Evolutionary conservation across 2,113 vertebrate species (phyloP).

Genomic region (Onychostoma macrolepis): DNA sequence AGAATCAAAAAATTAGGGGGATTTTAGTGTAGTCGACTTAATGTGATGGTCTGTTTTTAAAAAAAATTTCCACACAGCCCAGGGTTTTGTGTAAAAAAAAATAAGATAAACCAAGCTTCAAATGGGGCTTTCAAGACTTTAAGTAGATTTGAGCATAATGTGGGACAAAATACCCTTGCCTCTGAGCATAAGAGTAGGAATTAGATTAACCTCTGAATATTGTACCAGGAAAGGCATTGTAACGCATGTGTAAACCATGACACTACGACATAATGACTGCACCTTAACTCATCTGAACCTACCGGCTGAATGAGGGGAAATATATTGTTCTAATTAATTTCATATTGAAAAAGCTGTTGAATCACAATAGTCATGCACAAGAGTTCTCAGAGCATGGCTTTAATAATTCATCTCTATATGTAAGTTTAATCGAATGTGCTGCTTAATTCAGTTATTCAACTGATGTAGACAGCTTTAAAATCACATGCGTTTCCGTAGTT

Average conservation of each 20-base stretch:
- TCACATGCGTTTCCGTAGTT: constrained; percentile 56
- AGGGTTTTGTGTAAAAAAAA: constrained; percentile 14
- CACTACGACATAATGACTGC: constrained; percentile 3
- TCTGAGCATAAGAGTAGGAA: constrained; percentile 24
- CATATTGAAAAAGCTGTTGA: constrained; percentile 30
- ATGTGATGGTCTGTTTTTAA: constrained; percentile 8
- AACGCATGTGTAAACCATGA: constrained; percentile 4
- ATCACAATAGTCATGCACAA: constrained; percentile 40
- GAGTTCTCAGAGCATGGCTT: constrained; percentile 31
- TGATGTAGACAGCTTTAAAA: constrained; percentile 57
- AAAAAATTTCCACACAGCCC: background rate
- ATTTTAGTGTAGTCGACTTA: background rate
- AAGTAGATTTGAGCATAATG: constrained; percentile 44
- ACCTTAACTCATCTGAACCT: constrained; percentile 14
- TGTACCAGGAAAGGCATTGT: constrained; percentile 23
- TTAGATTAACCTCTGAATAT: constrained; percentile 45
- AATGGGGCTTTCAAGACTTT: constrained; percentile 29
- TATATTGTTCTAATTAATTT: constrained; percentile 47
- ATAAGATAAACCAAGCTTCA: constrained; percentile 16
- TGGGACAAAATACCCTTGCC: constrained; percentile 33
- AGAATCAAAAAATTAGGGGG: background rate
- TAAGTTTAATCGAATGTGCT: constrained; percentile 62
- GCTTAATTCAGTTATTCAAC: constrained; percentile 55
- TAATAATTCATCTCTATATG: constrained; percentile 57
- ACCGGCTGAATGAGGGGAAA: constrained; percentile 22